Percentiles rank a stretch among this genome's conserved stretches.
These are phyloP conservation scores for Agrypnus murinus DNA, from an alignment of 2,888 invertebrate genomes.

Conservation along the genomic window DNA sequence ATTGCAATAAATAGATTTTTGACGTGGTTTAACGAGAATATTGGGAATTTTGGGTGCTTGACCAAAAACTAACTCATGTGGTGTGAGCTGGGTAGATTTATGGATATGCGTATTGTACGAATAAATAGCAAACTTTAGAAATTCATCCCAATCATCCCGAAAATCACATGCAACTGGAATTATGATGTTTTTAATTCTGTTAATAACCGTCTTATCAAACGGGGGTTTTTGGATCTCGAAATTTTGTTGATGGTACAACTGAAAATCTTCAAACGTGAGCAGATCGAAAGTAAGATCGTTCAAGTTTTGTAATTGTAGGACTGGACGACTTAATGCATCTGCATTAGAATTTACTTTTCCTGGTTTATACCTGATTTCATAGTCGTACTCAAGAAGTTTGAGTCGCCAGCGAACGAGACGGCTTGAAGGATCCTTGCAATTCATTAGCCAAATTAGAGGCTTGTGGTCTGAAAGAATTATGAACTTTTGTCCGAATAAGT, in stretches of 20 bases:
- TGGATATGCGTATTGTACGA: constrained; percentile 1
- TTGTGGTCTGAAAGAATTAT: constrained; percentile 64
- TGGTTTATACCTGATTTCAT: constrained; percentile 61
- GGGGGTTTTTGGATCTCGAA: not conserved
- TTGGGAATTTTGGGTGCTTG: too few species aligned
- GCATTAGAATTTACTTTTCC: constrained; percentile 61
- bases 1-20: too few species aligned
- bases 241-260: constrained; percentile 2
- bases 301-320: not conserved
- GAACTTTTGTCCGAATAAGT: constrained; percentile 64
- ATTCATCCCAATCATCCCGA: not conserved
- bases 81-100: too few species aligned
- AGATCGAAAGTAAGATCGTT: not conserved
- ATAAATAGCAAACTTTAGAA: too few species aligned
- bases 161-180: not conserved
- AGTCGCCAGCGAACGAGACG: constrained; percentile 62
- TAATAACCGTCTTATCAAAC: not conserved
- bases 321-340: constrained; percentile 5
- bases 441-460: constrained; percentile 64
- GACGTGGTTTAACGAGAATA: too few species aligned
- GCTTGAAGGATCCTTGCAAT: constrained; percentile 60
- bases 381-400: constrained; percentile 63
- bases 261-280: constrained; percentile 1
- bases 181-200: not conserved
- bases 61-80: too few species aligned